phyloP scores from a whole-genome alignment of 2,113 vertebrate species.

The Gnathonemus longibarbis region DNA sequence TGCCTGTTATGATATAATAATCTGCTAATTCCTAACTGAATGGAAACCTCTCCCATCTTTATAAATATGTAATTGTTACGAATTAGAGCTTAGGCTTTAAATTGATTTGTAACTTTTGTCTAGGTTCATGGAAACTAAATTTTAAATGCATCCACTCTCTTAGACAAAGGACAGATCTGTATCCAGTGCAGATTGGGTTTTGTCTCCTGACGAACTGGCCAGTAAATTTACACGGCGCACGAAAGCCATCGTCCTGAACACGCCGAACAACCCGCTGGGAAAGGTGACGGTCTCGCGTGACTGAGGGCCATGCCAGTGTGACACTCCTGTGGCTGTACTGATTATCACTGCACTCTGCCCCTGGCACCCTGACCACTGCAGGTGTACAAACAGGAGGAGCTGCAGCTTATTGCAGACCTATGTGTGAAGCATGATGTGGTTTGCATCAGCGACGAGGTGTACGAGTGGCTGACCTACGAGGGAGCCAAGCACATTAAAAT shows the following conservation, averaged over 20 bases:
- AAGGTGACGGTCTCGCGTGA: constrained; percentile 64
- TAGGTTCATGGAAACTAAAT: neutral
- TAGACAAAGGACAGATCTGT: constrained; percentile 55
- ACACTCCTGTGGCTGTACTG: neutral
- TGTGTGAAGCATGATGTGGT: constrained; percentile 77
- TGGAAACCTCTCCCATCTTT: neutral
- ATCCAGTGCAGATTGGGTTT: constrained; percentile 75
- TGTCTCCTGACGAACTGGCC: constrained; percentile 74
- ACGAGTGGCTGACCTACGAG: constrained; percentile 88
- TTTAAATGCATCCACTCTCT: neutral
- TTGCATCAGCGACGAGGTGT: constrained; percentile 88
- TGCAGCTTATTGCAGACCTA: constrained; percentile 76
- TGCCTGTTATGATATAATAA: neutral
- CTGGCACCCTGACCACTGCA: constrained; percentile 34
- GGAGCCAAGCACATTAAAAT: constrained; percentile 75
- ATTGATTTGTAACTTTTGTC: neutral
- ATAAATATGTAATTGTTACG: neutral
- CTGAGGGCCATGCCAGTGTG: neutral
- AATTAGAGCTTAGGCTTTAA: neutral
- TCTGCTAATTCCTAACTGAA: neutral
- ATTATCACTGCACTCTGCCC: too few relatives aligned
- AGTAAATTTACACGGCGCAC: constrained; percentile 76
- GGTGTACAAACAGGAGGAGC: constrained; percentile 76
- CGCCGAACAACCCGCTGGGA: constrained; percentile 89
- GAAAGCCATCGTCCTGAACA: constrained; percentile 85